Conservation (phyloP, 2,113 vertebrate genomes). For the Pomatostomus ruficeps region DNA sequence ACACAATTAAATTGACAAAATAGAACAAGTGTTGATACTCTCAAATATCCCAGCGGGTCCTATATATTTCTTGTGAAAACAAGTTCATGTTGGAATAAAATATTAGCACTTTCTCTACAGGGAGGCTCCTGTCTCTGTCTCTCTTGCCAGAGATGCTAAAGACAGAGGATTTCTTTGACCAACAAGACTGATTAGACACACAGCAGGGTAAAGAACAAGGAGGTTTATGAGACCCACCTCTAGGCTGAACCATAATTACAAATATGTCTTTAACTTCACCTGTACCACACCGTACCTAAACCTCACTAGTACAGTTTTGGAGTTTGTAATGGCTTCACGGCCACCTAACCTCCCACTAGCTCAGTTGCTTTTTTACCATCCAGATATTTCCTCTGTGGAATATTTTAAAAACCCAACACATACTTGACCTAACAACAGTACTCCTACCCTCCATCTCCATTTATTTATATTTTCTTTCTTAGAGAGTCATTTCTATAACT, state of each 20-base stretch:
- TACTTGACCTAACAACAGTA: neutral
- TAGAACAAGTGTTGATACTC: neutral
- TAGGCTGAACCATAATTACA: neutral
- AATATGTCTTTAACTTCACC: neutral
- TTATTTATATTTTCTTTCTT: neutral
- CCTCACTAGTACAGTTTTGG: neutral
- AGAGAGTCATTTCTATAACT: neutral
- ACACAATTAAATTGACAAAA: neutral
- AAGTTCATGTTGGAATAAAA: neutral
- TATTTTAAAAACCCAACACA: neutral
- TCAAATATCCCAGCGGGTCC: neutral
- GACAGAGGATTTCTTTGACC: neutral
- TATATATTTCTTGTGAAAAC: neutral
- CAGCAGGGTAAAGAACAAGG: neutral
- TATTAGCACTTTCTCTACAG: neutral
- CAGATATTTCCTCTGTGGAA: neutral
- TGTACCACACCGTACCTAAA: neutral
- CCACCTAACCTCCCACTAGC: neutral
- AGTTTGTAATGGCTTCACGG: neutral
- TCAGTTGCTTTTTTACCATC: neutral
- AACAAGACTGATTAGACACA: neutral
- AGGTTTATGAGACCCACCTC: rapidly evolving
- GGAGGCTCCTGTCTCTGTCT: neutral
- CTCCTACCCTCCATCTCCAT: neutral
- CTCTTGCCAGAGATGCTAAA: neutral